A percentile compares a stretch with the other conserved stretches of the same genome.
phyloP scores from a whole-genome alignment of 2,888 invertebrate species.

The Bembecia ichneumoniformis region DNA sequence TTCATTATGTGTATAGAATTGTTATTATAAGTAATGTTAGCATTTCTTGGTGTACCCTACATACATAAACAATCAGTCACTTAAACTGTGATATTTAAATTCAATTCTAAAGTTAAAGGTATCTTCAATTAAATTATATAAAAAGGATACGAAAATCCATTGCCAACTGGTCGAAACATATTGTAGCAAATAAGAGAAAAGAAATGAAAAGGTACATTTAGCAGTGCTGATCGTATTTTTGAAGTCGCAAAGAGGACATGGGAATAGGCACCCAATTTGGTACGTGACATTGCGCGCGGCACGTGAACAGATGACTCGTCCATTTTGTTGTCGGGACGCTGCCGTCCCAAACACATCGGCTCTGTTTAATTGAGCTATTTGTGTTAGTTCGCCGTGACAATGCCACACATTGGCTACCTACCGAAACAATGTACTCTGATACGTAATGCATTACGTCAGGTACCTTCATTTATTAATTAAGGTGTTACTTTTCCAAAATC shows the following conservation, averaged over 20 bases:
- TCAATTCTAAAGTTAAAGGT: too few relatives aligned
- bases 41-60: too few relatives aligned
- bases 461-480: constrained; percentile 1
- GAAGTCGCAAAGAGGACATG: constrained; percentile 28
- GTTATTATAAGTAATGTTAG: too few relatives aligned
- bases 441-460: constrained; percentile 5
- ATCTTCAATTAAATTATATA: too few relatives aligned
- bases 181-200: too few relatives aligned
- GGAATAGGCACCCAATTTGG: constrained; percentile 47
- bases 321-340: constrained; percentile 18
- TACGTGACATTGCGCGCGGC: constrained; percentile 42
- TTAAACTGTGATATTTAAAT: too few relatives aligned
- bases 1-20: too few relatives aligned
- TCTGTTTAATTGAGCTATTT: constrained; percentile 64
- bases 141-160: too few relatives aligned
- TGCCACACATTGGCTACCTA: constrained; percentile 41
- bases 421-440: constrained; percentile 25
- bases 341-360: constrained; percentile 25
- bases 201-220: too few relatives aligned
- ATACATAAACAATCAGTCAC: too few relatives aligned
- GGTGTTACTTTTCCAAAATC: too few relatives aligned
- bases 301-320: constrained; percentile 41
- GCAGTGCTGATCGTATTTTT: constrained; percentile 14
- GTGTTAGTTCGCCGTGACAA: constrained; percentile 47
- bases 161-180: too few relatives aligned